Conservation (phyloP, 2,888 invertebrate species). For the Drosophila heteroneura region DNA sequence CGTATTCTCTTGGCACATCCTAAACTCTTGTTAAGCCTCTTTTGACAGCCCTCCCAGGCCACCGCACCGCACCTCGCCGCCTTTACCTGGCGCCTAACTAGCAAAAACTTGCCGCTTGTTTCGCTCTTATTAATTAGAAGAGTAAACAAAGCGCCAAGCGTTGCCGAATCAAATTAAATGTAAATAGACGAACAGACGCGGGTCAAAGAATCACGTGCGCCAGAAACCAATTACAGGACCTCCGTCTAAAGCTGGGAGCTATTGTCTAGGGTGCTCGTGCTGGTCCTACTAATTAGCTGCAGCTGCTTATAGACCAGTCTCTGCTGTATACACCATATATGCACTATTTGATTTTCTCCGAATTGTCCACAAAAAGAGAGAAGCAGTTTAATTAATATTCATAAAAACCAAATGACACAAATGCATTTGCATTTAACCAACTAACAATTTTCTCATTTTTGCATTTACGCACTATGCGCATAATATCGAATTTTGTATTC, state of each 20-base stretch:
- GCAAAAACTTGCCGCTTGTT: conserved; percentile 32
- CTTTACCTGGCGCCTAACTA: conserved; percentile 55
- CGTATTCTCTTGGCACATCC: conserved; percentile 10
- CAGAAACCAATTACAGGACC: conserved; percentile 50
- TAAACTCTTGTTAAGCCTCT: conserved; percentile 33
- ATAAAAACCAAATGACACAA: conserved; percentile 60
- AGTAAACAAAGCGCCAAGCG: conserved; percentile 53
- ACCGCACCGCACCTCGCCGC: background rate
- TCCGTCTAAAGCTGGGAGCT: background rate
- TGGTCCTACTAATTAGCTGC: conserved; percentile 38
- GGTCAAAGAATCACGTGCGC: conserved; percentile 16
- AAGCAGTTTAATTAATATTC: conserved; percentile 61
- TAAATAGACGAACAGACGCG: conserved; percentile 36
- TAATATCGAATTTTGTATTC: conserved; percentile 13
- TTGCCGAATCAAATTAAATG: conserved; percentile 59
- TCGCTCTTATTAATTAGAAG: conserved; percentile 58
- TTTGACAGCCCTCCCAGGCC: conserved; percentile 29
- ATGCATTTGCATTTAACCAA: conserved; percentile 24
- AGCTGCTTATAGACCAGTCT: conserved; percentile 21
- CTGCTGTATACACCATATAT: background rate
- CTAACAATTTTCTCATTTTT: background rate
- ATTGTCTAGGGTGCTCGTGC: conserved; percentile 5
- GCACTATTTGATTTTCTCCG: conserved; percentile 1
- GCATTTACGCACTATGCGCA: background rate
- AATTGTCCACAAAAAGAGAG: conserved; percentile 12